Base-by-base conservation (phyloP, 1,140 invertebrate species). In the Diorhabda sublineata region DNA sequence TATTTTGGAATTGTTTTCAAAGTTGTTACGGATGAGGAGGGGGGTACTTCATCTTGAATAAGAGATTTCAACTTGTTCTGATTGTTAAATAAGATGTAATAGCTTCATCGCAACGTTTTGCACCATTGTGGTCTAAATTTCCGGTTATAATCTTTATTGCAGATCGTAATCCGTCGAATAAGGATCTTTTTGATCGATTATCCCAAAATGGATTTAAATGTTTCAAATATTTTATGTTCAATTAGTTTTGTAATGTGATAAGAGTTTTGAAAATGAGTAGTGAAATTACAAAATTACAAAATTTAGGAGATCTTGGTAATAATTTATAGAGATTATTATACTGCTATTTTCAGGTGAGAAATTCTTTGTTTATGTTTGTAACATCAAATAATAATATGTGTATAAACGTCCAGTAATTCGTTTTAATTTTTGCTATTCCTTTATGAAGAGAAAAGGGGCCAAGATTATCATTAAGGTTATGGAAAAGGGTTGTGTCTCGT, bases 361-460 rank as follows among this genome's bases (percentile, higher is more conserved):
- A 67, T 61, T 61, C 59, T 11, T 61, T n/a, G 26, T 4, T 62
- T 41, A 62, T 60, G 9, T 45, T 45, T 8, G 42, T 58, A 6
- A 59, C 43, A 62, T 72, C 64, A 66, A 66, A 70, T 5, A 58
- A 66, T 68, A 66, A 63, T 11, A 58, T 52, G 8, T 11, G 11
- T 11, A 11, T 11, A 11, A 73, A 73, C n/a, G 62, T 64, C 62
- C 66, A 73, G 42, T 68, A 47, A 47, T 73, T 60, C 26, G 45
- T 68, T 42, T 45, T 62, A 47, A 57, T 47, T 68, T 69, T 60
- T 4, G 64, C 60, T 45, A 45, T 69, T 41, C 67, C 64, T 64
- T 71, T n/a, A 64, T 71, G 68, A n/a, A 66, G 67, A 2, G 70
- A 68, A 67, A 74, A 47, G 11, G 71, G 4, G 61, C 67, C 70